These are phyloP conservation scores for Drosophila hydei DNA, from an alignment of 1,140 invertebrate species.

Conservation along the genomic window DNA sequence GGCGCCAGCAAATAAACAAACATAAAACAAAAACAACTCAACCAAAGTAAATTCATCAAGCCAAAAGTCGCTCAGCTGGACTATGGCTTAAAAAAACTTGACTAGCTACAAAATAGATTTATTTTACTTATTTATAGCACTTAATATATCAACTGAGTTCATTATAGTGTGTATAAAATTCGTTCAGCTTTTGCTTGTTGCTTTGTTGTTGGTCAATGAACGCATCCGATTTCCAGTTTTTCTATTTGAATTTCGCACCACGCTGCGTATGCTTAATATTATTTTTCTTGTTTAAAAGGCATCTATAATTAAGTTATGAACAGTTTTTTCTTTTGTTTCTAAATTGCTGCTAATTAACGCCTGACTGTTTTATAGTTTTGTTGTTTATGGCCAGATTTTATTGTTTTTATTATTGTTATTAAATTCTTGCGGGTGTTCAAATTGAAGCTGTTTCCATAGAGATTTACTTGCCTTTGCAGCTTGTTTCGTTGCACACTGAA, in stretches of 20 bases:
- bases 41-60: not conserved
- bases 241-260: conserved; percentile 20
- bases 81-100: not conserved
- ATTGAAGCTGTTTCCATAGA: conserved; percentile 6
- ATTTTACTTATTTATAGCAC: not conserved
- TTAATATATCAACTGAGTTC: not conserved
- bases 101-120: not conserved
- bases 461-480: conserved; percentile 36
- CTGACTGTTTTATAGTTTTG: conserved; percentile 19
- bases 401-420: conserved; percentile 19
- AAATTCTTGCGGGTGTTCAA: conserved; percentile 35
- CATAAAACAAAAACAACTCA: conserved; percentile 40
- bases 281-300: conserved; percentile 24
- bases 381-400: conserved; percentile 36
- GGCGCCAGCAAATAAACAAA: conserved; percentile 33
- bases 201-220: conserved; percentile 71
- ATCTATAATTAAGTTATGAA: conserved; percentile 44
- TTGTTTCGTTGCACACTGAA: not conserved
- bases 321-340: conserved; percentile 22
- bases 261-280: conserved; percentile 35
- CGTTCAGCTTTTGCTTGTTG: conserved; percentile 17
- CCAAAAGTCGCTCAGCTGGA: not conserved
- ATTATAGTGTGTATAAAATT: conserved; percentile 2
- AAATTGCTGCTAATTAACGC: conserved; percentile 36
- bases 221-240: conserved; percentile 62